A percentile compares a stretch with the other conserved stretches of the same genome.
phyloP scores from a whole-genome alignment of 2,113 vertebrate genomes.

The Seriola rivoliana region DNA sequence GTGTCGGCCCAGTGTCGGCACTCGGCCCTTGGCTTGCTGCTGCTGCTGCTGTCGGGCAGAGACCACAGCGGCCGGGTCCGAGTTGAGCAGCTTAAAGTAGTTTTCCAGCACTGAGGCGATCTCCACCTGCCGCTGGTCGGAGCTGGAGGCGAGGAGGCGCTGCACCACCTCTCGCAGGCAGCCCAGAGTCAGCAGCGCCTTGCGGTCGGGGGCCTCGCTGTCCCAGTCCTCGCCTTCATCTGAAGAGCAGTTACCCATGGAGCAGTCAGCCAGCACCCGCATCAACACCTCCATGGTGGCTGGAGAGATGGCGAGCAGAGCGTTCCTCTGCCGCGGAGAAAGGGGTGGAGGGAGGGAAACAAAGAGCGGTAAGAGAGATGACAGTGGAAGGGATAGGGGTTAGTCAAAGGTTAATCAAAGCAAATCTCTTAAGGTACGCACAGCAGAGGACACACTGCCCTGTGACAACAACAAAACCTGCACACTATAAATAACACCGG shows the following conservation, averaged over 20 bases:
- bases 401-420: not conserved
- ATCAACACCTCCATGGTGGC: slow-evolving; percentile 98
- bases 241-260: slow-evolving; percentile 73
- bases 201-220: slow-evolving; percentile 89
- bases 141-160: slow-evolving; percentile 94
- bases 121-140: slow-evolving; percentile 97
- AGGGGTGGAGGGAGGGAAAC: not conserved
- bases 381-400: not conserved
- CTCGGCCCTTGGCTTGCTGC: slow-evolving; percentile 76
- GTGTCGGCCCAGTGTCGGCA: slow-evolving; percentile 78
- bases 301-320: slow-evolving; percentile 95
- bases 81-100: slow-evolving; percentile 98
- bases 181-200: slow-evolving; percentile 92
- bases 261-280: slow-evolving; percentile 92
- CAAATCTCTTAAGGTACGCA: not conserved
- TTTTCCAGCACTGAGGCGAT: slow-evolving; percentile 94
- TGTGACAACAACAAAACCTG: not conserved
- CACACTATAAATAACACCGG: not conserved
- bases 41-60: slow-evolving; percentile 60
- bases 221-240: slow-evolving; percentile 88
- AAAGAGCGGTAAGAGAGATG: not conserved
- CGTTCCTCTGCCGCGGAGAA: slow-evolving; percentile 88
- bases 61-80: slow-evolving; percentile 89
- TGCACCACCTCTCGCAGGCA: slow-evolving; percentile 97
- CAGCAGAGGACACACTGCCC: not conserved